Base-by-base conservation (phyloP, 92 coral and sea anemone genomes). In the Anthopleura xanthogrammica region DNA sequence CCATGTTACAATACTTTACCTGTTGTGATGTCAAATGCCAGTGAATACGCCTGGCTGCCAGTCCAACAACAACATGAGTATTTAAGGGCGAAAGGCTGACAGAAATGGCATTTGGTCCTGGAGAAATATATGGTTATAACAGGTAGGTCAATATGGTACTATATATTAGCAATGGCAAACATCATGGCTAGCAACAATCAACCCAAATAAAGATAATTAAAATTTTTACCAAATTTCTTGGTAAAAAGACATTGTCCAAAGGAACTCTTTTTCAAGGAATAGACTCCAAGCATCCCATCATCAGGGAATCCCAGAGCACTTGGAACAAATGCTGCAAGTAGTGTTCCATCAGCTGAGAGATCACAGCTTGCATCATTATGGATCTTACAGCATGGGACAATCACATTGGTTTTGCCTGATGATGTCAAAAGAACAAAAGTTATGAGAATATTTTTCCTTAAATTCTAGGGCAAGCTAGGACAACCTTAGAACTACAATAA, bases 321-420 rank as follows among this genome's bases (percentile, higher is more conserved):
- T 8, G 98, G 97, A 48, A 97, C 98, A 60, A 94, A 94, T 1
- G 99, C 89, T 42, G 98, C 95, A 66, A 97, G 78, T 50, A 94
- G 87, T 3, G 88, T 84, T 4, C 98, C 98, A 77, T 97, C 99
- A 16, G 88, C 82, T 6, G 99, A 90, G 5, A 97, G 84, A 83
- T 94, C 99, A 17, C 91, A 89, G 65, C 99, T 94, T 10, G 97
- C 93, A 79, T 97, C 96, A 54, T 97, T 97, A 84, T 89, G 94
- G 29, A 97, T 89, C 82, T 91, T 94, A 83, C 99, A 97, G 81
- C 92, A 90, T n/a, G 91, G 88, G 8, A 87, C 93, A 55, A 97
- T 79, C 57, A 94, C 87, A 79, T 92, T 89, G 52, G 81, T 40
- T 1, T 92, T 86, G 46, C 81, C 97, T 93, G 88, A 46, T 82